Evolutionary conservation across 92 coral and sea anemone genomes (phyloP).

Genomic region (Palythoa grandis): DNA sequence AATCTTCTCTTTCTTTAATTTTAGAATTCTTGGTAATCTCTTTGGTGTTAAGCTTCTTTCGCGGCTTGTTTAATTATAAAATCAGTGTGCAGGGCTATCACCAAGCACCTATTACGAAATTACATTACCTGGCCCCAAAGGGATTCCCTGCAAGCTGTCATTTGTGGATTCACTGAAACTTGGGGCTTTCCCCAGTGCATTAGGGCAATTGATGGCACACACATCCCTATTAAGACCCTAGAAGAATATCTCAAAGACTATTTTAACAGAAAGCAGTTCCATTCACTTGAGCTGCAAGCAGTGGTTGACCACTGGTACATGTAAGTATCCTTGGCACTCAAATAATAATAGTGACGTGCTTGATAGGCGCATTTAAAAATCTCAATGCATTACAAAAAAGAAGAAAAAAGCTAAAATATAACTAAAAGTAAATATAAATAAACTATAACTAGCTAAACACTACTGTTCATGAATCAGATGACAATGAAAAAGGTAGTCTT

Average conservation of each 20-base stretch:
- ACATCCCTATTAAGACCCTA: not conserved
- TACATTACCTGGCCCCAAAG: not conserved
- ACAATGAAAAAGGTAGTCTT: no score
- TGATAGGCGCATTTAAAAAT: no score
- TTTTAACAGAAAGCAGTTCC: not conserved
- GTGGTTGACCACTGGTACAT: not conserved
- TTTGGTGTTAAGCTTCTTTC: not conserved
- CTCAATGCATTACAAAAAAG: no score
- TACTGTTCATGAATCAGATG: no score
- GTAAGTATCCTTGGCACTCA: not conserved
- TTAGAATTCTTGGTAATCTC: slow-evolving; percentile 5
- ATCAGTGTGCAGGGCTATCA: not conserved
- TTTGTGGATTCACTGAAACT: not conserved
- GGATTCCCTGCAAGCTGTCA: not conserved
- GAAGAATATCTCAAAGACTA: no score
- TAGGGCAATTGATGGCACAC: slow-evolving; percentile 2
- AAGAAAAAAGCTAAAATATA: no score
- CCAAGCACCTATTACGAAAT: not conserved
- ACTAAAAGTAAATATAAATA: no score
- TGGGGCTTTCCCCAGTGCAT: slow-evolving; percentile 19
- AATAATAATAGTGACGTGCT: not conserved
- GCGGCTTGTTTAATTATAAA: not conserved
- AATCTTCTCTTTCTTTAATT: not conserved
- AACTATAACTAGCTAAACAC: no score
- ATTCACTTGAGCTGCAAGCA: not conserved